Percentiles rank a stretch among this genome's conserved stretches.
These are phyloP conservation scores for Aphelenchoides fujianensis DNA, from an alignment of 1,140 invertebrate genomes.

Conservation along the genomic window DNA sequence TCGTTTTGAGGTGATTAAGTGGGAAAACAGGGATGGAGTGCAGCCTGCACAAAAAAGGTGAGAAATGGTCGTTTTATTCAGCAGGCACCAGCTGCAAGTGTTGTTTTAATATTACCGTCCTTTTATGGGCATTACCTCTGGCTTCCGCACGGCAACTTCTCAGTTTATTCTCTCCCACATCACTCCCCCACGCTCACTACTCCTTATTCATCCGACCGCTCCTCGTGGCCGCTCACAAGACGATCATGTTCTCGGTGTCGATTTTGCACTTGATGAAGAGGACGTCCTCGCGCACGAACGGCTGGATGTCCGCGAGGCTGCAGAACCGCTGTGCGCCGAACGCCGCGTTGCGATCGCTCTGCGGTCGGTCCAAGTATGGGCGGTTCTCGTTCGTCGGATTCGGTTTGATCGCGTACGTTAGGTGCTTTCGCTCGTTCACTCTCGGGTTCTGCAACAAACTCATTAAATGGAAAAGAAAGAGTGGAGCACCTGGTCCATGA, in stretches of 20 bases:
- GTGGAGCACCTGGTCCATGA: constrained; percentile 80
- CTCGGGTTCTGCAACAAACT: constrained; percentile 63
- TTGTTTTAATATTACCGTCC: too few species aligned
- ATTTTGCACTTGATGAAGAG: constrained; percentile 87
- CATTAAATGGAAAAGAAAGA: constrained; percentile 2
- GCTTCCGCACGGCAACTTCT: too few species aligned
- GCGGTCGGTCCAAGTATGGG: constrained; percentile 62
- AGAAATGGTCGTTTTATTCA: too few species aligned
- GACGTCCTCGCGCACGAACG: constrained; percentile 82
- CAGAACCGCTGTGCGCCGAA: constrained; percentile 64
- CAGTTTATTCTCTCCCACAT: too few species aligned
- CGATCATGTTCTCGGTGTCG: constrained; percentile 65
- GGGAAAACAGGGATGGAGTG: too few species aligned
- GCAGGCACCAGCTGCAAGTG: too few species aligned
- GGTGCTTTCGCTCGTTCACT: constrained; percentile 50
- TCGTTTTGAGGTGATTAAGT: too few species aligned
- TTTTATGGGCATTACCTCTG: too few species aligned
- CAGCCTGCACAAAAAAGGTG: too few species aligned
- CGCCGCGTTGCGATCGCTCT: constrained; percentile 62
- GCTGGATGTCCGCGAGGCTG: constrained; percentile 51
- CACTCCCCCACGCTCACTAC: too few species aligned
- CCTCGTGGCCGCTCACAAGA: constrained; percentile 11
- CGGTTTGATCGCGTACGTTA: constrained; percentile 61
- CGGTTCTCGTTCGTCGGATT: constrained; percentile 61
- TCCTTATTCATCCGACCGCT: too few species aligned